A percentile compares a stretch with the other conserved stretches of the same genome.
These are phyloP conservation scores for Phytoseiulus persimilis DNA, from an alignment of 2,888 invertebrate genomes.

Conservation along the genomic window DNA sequence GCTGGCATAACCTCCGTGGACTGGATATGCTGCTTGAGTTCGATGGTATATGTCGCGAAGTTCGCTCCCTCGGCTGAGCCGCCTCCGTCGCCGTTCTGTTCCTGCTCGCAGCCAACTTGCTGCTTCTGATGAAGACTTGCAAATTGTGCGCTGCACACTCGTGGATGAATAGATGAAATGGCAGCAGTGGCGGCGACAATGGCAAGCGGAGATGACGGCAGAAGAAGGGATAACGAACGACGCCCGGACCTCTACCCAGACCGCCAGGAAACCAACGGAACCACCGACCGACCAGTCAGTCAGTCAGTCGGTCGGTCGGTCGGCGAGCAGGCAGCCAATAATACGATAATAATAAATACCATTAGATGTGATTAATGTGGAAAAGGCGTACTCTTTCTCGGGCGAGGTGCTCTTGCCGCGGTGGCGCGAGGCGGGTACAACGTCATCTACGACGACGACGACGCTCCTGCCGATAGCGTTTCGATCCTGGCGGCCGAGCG, in stretches of 20 bases:
- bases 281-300: conserved; percentile 1
- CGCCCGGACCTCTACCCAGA: too few relatives aligned
- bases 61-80: neutral
- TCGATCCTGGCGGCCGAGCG: neutral
- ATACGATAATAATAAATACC: conserved; percentile 39
- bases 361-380: conserved; percentile 39
- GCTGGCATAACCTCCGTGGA: neutral
- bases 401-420: neutral
- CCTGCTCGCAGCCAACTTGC: neutral
- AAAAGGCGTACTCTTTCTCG: conserved; percentile 26
- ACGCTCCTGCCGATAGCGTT: neutral
- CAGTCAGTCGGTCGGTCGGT: neutral
- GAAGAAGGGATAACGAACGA: too few relatives aligned
- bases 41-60: too few relatives aligned
- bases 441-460: conserved; percentile 12
- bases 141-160: neutral
- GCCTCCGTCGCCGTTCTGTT: neutral
- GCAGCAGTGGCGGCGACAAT: neutral
- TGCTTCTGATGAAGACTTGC: conserved; percentile 5
- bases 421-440: neutral
- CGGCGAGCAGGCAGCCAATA: conserved; percentile 1
- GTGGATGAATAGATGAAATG: neutral
- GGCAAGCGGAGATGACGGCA: too few relatives aligned
- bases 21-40: neutral
- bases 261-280: neutral